Percentiles rank a stretch among this genome's conserved stretches.
Evolutionary conservation across 2,888 invertebrate species (phyloP).

Genomic region (Ganaspis brasiliensis): DNA sequence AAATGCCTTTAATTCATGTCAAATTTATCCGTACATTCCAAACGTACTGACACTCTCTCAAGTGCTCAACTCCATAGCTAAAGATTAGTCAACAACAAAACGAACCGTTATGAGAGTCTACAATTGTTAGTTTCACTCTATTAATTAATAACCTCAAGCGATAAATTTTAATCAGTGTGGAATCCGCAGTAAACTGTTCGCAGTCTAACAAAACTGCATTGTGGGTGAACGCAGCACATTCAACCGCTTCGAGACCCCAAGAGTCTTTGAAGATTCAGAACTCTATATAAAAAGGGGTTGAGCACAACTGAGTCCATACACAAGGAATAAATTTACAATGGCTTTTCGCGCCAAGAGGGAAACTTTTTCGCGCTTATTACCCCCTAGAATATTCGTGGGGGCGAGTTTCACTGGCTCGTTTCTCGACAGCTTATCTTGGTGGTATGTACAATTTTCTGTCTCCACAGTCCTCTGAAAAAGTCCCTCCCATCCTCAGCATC

Average conservation of each 20-base stretch:
- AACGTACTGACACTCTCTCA: too few relatives aligned
- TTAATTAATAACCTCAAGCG: too few relatives aligned
- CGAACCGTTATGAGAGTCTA: too few relatives aligned
- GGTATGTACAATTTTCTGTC: slow-evolving; percentile 35
- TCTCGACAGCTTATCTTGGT: slow-evolving; percentile 26
- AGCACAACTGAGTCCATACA: not conserved
- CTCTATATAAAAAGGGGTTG: slow-evolving; percentile 2
- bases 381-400: slow-evolving; percentile 25
- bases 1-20: too few relatives aligned
- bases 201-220: not conserved
- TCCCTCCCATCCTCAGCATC: not conserved
- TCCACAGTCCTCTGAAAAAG: slow-evolving; percentile 24
- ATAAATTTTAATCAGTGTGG: too few relatives aligned
- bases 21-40: too few relatives aligned
- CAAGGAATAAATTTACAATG: slow-evolving; percentile 21
- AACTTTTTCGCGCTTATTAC: slow-evolving; percentile 40
- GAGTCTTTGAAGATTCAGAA: not conserved
- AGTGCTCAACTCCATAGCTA: too few relatives aligned
- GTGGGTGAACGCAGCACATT: not conserved
- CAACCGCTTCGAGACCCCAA: not conserved
- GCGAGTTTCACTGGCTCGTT: slow-evolving; percentile 33
- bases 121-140: too few relatives aligned
- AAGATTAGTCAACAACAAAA: too few relatives aligned
- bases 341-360: slow-evolving; percentile 33
- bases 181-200: too few relatives aligned